Base-by-base conservation (phyloP, 2,113 vertebrate species). In the Synodontis membranacea region DNA sequence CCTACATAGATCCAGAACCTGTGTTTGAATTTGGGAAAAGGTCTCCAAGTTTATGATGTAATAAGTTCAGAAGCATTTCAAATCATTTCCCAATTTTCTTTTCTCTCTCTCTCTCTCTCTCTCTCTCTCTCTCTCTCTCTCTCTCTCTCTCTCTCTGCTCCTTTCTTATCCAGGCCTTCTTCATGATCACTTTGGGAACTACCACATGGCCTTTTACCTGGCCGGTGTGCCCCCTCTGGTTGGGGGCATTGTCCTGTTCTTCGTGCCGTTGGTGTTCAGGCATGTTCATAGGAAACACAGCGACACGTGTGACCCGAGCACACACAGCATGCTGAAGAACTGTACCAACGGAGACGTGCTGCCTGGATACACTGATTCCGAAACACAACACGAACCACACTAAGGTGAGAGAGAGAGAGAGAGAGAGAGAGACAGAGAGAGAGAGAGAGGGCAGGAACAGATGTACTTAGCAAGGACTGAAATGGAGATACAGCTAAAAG, bases 191-290 rank as follows among this genome's bases (percentile, higher is more conserved):
- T 97, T 96, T 68, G 95, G 92, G 78, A 94, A 96, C 93, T 99
- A 98, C 87, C 94, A 95, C 0, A 93, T 97, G 19, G 97, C 97
- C 83, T 99, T 99, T 95, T 99, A 98, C 89, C 95, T 99, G 70
- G 97, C 98, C 0, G 98, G 98, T 19, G 94, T 99, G 9, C 98
- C 98, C 12, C 98, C 97, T 21, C 96, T 99, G 44, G 90, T 98
- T 2, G 98, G 98, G 0, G 96, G 94, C 7, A 60, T 97, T 82
- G 96, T 99, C 92, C 96, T 99, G 62, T 96, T 97, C 39, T 95
- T 96, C 21, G 97, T 99, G 60, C 98, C 98, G 28, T 92, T 97
- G 89, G 92, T 98, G 75, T 96, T 98, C 84, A 93, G 92, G 90
- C 93, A 93, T 83, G 93, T 96, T 90, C 95, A 95, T 89, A 94